These are phyloP conservation scores for Isoperla grammatica DNA, from an alignment of 2,888 invertebrate genomes.

Conservation along the genomic window DNA sequence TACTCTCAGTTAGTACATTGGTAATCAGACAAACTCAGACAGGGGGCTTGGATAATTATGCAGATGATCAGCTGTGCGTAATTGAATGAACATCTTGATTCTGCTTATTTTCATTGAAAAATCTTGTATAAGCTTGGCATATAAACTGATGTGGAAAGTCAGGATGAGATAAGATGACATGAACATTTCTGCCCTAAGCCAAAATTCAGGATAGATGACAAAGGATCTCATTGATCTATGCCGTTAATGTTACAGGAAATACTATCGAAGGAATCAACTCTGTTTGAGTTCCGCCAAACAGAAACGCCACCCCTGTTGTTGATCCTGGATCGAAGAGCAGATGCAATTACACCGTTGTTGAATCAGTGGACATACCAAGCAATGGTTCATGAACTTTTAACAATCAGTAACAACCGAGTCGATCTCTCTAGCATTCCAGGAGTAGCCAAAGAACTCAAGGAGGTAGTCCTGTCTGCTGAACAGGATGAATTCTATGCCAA, in stretches of 20 bases:
- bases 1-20: too few species aligned
- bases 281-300: slow-evolving; percentile 77
- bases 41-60: too few species aligned
- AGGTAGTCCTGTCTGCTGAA: slow-evolving; percentile 89
- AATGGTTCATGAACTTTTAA: slow-evolving; percentile 96
- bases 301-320: slow-evolving; percentile 70
- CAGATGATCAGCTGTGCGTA: too few species aligned
- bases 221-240: too few species aligned
- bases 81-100: too few species aligned
- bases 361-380: slow-evolving; percentile 99
- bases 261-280: slow-evolving; percentile 76
- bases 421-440: slow-evolving; percentile 79
- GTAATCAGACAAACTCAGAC: too few species aligned
- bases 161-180: too few species aligned
- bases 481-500: slow-evolving; percentile 97
- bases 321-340: slow-evolving; percentile 88
- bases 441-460: slow-evolving; percentile 81
- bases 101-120: too few species aligned
- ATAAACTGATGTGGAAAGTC: too few species aligned
- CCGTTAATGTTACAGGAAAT: slow-evolving; percentile 67
- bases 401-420: slow-evolving; percentile 90
- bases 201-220: too few species aligned
- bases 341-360: slow-evolving; percentile 91
- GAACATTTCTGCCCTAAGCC: too few species aligned
- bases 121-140: too few species aligned